Evolutionary conservation across 2,888 invertebrate species (phyloP).

Genomic region (Mesorhabditis spiculigera): DNA sequence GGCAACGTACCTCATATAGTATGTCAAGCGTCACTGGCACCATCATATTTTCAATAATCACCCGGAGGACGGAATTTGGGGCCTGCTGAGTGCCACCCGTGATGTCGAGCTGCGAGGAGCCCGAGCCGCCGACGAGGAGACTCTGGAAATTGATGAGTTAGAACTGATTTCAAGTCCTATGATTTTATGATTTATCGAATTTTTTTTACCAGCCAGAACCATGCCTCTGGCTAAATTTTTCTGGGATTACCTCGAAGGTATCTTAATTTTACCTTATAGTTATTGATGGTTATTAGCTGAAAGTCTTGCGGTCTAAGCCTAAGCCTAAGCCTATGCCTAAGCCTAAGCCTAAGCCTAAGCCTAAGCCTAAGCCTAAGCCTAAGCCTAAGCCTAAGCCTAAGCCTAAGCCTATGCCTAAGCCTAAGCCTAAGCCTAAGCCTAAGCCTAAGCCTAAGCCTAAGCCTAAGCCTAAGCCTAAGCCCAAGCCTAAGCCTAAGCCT

Average conservation of each 20-base stretch:
- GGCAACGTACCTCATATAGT: constrained; percentile 74
- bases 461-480: constrained; percentile 1
- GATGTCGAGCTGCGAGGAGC: constrained; percentile 72
- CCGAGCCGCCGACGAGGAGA: constrained; percentile 17
- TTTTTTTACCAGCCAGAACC: no score
- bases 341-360: constrained; percentile 6
- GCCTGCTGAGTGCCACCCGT: constrained; percentile 67
- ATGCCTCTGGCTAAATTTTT: no score
- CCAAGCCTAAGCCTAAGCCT: constrained; percentile 1
- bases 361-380: constrained; percentile 6
- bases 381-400: constrained; percentile 2
- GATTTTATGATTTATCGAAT: no score
- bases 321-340: not conserved
- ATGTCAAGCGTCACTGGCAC: constrained; percentile 97
- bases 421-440: not conserved
- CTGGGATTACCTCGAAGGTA: no score
- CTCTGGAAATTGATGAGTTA: no score
- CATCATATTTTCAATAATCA: constrained; percentile 96
- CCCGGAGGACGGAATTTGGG: constrained; percentile 78
- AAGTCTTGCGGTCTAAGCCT: not conserved
- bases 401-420: constrained; percentile 1
- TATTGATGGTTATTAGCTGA: not conserved
- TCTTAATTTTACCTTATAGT: no score
- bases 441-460: constrained; percentile 1
- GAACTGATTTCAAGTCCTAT: no score